Evolutionary conservation across 1,140 invertebrate species (phyloP).

Genomic region (Octopus sinensis): DNA sequence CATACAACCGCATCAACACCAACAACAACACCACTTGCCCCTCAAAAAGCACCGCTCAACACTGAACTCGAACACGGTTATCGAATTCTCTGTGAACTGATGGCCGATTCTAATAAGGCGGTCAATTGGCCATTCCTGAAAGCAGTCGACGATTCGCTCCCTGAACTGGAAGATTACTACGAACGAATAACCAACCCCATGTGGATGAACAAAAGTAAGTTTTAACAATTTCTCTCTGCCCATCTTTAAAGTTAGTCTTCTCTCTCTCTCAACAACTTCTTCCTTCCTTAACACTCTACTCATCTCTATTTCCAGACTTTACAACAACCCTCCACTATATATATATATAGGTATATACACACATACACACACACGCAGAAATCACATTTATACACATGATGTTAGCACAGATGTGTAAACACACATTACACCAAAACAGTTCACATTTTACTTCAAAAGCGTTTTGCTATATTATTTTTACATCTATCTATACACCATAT

Average conservation of each 20-base stretch:
- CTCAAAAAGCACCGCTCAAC: conserved; percentile 24
- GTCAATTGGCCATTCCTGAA: conserved; percentile 55
- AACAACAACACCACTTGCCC: background rate
- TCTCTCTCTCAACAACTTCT: background rate
- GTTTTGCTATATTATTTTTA: no score
- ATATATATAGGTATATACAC: no score
- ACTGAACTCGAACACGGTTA: conserved; percentile 47
- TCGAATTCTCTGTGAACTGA: conserved; percentile 53
- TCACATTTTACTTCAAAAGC: no score
- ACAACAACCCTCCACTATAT: no score
- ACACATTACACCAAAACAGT: no score
- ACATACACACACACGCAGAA: no score
- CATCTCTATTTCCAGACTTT: no score
- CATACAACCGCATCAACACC: background rate
- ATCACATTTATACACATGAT: no score
- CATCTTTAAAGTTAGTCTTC: background rate
- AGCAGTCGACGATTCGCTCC: conserved; percentile 44
- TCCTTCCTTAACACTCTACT: no score
- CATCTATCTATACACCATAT: no score
- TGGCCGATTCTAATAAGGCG: conserved; percentile 51
- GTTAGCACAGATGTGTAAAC: no score
- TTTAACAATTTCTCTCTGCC: background rate
- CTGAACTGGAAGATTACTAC: conserved; percentile 55
- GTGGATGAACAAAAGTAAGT: conserved; percentile 59
- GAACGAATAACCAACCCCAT: conserved; percentile 55